Evolutionary conservation across 2,888 invertebrate genomes (phyloP).

Genomic region (Conistra vaccinii): DNA sequence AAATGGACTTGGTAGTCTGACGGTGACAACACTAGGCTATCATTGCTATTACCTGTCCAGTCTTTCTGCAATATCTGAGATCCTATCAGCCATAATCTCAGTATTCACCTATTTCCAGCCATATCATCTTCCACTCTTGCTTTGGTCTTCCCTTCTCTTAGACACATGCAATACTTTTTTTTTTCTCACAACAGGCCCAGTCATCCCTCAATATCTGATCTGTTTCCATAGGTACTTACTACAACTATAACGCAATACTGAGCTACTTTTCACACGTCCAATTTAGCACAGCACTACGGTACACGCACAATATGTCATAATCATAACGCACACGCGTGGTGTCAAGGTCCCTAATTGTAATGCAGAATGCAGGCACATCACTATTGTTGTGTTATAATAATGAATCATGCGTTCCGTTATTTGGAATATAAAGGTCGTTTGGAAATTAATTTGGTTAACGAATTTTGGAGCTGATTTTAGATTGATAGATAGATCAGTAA

Average conservation of each 20-base stretch:
- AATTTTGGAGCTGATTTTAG: not conserved
- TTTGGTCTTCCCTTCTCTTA: not conserved
- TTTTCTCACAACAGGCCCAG: no score
- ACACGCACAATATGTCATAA: slow-evolving; percentile 52
- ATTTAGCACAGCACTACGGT: slow-evolving; percentile 22
- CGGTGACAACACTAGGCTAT: no score
- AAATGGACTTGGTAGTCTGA: no score
- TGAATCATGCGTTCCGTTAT: slow-evolving; percentile 48
- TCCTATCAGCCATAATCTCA: no score
- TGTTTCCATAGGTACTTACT: not conserved
- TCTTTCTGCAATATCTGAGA: not conserved
- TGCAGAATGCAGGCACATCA: slow-evolving; percentile 44
- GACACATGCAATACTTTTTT: no score
- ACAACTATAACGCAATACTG: slow-evolving; percentile 19
- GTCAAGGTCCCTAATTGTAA: slow-evolving; percentile 63
- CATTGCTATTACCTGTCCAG: no score
- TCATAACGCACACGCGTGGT: slow-evolving; percentile 49
- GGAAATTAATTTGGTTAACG: not conserved
- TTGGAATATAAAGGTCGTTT: slow-evolving; percentile 39
- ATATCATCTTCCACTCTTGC: not conserved
- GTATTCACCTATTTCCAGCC: not conserved
- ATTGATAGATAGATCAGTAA: slow-evolving; percentile 5
- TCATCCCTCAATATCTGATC: not conserved
- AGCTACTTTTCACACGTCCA: slow-evolving; percentile 11
- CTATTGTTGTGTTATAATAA: slow-evolving; percentile 50